phyloP scores from a whole-genome alignment of 2,888 invertebrate genomes.

The Malacosoma neustria region DNA sequence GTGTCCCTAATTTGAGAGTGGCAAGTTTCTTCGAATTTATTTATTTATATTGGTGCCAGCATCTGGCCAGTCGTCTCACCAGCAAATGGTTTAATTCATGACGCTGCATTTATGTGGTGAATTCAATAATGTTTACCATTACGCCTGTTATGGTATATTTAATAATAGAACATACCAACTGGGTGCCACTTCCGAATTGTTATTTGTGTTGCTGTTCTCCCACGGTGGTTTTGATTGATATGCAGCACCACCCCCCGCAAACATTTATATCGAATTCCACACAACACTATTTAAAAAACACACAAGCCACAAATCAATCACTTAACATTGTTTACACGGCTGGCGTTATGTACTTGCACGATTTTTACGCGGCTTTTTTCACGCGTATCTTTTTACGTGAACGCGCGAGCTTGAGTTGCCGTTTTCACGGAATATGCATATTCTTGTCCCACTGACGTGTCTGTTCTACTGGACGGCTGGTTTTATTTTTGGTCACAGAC shows the following conservation, averaged over 20 bases:
- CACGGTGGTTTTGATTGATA: constrained; percentile 40
- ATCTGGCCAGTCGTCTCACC: too few species aligned
- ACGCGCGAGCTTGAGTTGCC: constrained; percentile 17
- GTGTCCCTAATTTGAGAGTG: too few species aligned
- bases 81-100: too few species aligned
- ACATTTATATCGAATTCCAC: constrained; percentile 33
- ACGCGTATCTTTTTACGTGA: constrained; percentile 11
- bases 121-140: not conserved
- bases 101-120: too few species aligned
- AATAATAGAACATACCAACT: constrained; percentile 24
- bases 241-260: constrained; percentile 44
- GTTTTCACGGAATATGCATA: constrained; percentile 30
- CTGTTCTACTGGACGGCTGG: constrained; percentile 24
- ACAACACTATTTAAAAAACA: constrained; percentile 6
- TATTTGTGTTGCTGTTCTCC: constrained; percentile 25
- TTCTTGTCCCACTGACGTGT: constrained; percentile 23
- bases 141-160: not conserved
- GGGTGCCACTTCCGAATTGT: constrained; percentile 23
- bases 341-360: not conserved
- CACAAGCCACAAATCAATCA: constrained; percentile 4
- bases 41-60: too few species aligned
- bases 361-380: constrained; percentile 1
- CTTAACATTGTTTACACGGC: constrained; percentile 12
- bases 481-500: constrained; percentile 33
- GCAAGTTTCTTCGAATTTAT: too few species aligned